Conservation (phyloP, 2,113 vertebrate species). For the Corydoras maculifer region DNA sequence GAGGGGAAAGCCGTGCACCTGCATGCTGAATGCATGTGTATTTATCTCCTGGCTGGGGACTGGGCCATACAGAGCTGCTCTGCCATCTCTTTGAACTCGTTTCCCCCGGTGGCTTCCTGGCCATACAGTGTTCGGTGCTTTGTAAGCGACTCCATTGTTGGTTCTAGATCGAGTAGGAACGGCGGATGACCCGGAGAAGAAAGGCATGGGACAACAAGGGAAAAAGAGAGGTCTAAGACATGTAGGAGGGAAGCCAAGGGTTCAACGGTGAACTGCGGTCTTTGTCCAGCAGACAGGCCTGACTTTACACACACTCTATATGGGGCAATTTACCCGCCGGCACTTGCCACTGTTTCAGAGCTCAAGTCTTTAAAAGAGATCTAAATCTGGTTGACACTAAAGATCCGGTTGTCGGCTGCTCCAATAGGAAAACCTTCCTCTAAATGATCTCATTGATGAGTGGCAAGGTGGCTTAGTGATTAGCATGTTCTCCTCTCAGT, state of each 20-base stretch:
- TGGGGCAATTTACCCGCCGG: no score
- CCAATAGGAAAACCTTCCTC: no score
- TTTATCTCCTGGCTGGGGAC: constrained; percentile 63
- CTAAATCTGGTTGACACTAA: no score
- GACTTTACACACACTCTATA: constrained; percentile 55
- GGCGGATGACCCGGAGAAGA: constrained; percentile 51
- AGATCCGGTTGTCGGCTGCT: no score
- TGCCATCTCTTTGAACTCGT: constrained; percentile 68
- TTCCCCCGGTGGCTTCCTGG: constrained; percentile 65
- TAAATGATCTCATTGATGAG: no score
- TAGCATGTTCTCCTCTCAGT: no score
- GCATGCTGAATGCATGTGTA: constrained; percentile 56
- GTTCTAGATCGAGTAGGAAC: constrained; percentile 64
- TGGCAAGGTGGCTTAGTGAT: no score
- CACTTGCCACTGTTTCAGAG: no score
- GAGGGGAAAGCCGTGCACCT: constrained; percentile 37
- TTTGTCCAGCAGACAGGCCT: constrained; percentile 66
- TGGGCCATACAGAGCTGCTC: constrained; percentile 59
- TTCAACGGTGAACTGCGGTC: constrained; percentile 61
- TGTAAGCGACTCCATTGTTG: constrained; percentile 75
- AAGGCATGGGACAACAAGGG: constrained; percentile 37
- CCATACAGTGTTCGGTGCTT: constrained; percentile 65
- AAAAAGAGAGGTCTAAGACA: constrained; percentile 55
- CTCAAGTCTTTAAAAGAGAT: no score
- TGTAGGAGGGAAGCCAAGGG: constrained; percentile 66